Conservation (phyloP, 1,140 invertebrate genomes). For the Ceratina calcarata region DNA sequence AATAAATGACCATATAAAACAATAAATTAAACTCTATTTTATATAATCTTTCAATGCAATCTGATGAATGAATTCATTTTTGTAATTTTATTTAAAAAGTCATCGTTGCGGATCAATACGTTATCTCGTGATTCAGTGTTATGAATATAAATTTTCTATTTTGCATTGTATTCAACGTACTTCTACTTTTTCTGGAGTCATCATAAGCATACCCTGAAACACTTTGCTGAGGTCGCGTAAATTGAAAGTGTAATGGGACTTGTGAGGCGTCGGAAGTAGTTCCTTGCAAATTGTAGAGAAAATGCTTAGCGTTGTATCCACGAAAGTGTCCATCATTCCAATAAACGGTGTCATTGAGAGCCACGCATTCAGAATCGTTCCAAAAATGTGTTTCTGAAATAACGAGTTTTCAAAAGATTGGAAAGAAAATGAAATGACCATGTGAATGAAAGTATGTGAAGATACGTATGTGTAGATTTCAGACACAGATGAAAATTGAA, state of each 20-base stretch:
- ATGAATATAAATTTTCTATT: no score
- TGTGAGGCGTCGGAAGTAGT: slow-evolving; percentile 85
- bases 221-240: slow-evolving; percentile 86
- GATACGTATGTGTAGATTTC: no score
- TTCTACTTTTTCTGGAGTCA: slow-evolving; percentile 78
- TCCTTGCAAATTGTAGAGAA: slow-evolving; percentile 83
- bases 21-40: no score
- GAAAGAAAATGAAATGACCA: no score
- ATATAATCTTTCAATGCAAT: no score
- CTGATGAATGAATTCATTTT: no score
- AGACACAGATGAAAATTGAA: no score
- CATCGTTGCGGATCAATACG: not conserved
- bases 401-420: no score
- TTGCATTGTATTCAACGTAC: slow-evolving; percentile 66
- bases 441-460: no score
- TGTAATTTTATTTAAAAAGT: no score
- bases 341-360: slow-evolving; percentile 77
- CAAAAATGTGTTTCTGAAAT: slow-evolving; percentile 84
- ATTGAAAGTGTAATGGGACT: slow-evolving; percentile 88
- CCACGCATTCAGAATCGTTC: slow-evolving; percentile 86
- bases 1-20: no score
- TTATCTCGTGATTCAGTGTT: not conserved
- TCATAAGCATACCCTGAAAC: slow-evolving; percentile 88
- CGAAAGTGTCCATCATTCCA: slow-evolving; percentile 77
- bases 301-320: slow-evolving; percentile 83